These are phyloP conservation scores for Caenorhabditis imperialis DNA, from an alignment of 2,888 invertebrate species.

Conservation along the genomic window DNA sequence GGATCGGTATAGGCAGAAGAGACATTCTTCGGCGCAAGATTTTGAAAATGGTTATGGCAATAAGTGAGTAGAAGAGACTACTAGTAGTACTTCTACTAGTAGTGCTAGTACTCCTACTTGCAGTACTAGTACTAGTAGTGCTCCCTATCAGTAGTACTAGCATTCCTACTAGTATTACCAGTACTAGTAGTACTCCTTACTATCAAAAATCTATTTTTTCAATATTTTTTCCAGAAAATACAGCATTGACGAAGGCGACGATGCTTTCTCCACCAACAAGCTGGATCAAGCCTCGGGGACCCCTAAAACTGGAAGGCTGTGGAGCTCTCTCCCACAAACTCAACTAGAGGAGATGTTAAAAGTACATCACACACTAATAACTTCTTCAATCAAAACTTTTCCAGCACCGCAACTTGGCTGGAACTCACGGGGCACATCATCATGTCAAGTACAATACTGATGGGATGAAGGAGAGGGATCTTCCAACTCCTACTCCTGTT, in stretches of 20 bases:
- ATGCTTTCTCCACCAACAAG: slow-evolving; percentile 9
- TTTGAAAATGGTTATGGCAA: slow-evolving; percentile 29
- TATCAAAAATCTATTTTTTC: neutral
- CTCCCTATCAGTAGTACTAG: too few relatives aligned
- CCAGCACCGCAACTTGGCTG: neutral
- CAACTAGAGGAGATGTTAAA: slow-evolving; percentile 54
- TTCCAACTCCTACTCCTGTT: slow-evolving; percentile 6
- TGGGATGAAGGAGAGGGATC: slow-evolving; percentile 48
- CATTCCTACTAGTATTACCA: too few relatives aligned
- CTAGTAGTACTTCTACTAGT: too few relatives aligned
- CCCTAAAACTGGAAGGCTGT: slow-evolving; percentile 38
- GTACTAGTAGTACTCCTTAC: neutral
- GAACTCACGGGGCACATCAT: neutral
- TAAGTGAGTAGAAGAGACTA: too few relatives aligned
- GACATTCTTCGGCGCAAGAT: slow-evolving; percentile 35
- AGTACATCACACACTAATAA: neutral
- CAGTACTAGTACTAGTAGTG: too few relatives aligned
- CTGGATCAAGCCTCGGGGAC: slow-evolving; percentile 20
- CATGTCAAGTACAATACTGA: slow-evolving; percentile 38
- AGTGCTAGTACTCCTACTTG: too few relatives aligned
- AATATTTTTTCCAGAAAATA: slow-evolving; percentile 20
- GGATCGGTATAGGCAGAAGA: slow-evolving; percentile 29
- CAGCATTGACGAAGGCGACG: slow-evolving; percentile 15
- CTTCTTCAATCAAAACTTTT: neutral
- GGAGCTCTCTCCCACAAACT: slow-evolving; percentile 51